Conservation (phyloP, 1,140 invertebrate genomes). For the Pomacea maculata region DNA sequence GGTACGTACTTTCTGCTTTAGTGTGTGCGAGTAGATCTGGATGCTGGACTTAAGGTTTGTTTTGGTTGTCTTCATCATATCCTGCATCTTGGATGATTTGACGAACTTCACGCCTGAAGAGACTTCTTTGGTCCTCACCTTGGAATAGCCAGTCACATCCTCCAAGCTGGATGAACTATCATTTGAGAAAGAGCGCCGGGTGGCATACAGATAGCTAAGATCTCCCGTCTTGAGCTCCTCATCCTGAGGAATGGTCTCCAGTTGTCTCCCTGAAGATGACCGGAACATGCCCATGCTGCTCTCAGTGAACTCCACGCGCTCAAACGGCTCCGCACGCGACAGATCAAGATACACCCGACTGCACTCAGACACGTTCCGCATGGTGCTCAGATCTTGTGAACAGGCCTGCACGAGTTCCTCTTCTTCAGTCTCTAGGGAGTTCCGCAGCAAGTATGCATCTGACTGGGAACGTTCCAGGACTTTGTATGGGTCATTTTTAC, state of each 20-base stretch:
- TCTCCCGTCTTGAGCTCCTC: constrained; percentile 42
- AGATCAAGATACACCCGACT: constrained; percentile 52
- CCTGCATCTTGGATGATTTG: constrained; percentile 13
- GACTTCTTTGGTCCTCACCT: constrained; percentile 23
- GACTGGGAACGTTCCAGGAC: constrained; percentile 53
- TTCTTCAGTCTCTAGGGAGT: constrained; percentile 12
- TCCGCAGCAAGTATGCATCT: constrained; percentile 42
- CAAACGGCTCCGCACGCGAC: constrained; percentile 45
- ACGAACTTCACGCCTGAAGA: constrained; percentile 17
- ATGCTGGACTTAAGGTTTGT: constrained; percentile 37
- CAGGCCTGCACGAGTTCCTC: constrained; percentile 14
- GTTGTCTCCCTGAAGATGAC: constrained; percentile 31
- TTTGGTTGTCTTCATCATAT: constrained; percentile 27
- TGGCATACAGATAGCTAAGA: constrained; percentile 33
- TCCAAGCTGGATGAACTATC: constrained; percentile 37
- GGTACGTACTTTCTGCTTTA: constrained; percentile 38
- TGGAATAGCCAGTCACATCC: constrained; percentile 15
- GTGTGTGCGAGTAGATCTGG: constrained; percentile 39
- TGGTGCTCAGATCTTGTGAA: constrained; percentile 24
- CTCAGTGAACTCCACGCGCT: constrained; percentile 33
- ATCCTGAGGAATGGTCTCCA: constrained; percentile 44
- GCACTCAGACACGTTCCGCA: constrained; percentile 52
- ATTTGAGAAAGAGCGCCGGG: constrained; percentile 34
- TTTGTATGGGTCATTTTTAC: constrained; percentile 43
- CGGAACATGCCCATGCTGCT: constrained; percentile 30